Evolutionary conservation across 2,888 invertebrate genomes (phyloP), one percentile per base, ranked within the genome.

Genomic region (Luffia ferchaultella): DNA sequence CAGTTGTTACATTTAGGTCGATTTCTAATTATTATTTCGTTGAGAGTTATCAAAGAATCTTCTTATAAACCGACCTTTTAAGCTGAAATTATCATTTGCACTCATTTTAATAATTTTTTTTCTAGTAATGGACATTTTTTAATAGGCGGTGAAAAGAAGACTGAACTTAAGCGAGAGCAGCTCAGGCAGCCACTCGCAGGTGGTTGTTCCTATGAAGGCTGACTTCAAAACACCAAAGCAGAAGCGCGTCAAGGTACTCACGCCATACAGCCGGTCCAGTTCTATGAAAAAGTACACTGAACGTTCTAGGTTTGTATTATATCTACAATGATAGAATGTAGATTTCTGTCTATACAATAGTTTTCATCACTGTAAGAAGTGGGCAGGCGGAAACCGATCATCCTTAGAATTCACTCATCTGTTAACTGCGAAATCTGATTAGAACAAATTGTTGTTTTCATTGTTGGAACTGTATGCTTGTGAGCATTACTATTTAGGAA

Each of bases 91-190:
- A n/a, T n/a, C n/a, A n/a, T n/a, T n/a, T n/a, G n/a, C n/a, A n/a
- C n/a, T n/a, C n/a, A n/a, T n/a, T n/a, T n/a, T n/a, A n/a, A n/a
- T n/a, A n/a, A n/a, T n/a, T n/a, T n/a, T n/a, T n/a, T n/a, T n/a
- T n/a, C n/a, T n/a, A n/a, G n/a, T n/a, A n/a, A n/a, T n/a, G n/a
- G n/a, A n/a, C n/a, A n/a, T n/a, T n/a, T n/a, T n/a, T n/a, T n/a
- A n/a, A n/a, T n/a, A 89, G 86, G 87, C 92, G 73, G 93, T 93
- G 63, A 95, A 94, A 86, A 86, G 94, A 82, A 90, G 93, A 85
- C 88, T 93, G 67, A 92, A 93, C 73, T 85, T 88, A 85, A 89
- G 80, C 85, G 89, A 83, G 68, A 82, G 82, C 67, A 80, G 83
- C 67, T 85, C 87, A 50, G 84, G 87, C 60, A 87, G 87, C 66